Base-by-base conservation (phyloP, 2,888 invertebrate species). In the Drosophila mulleri region DNA sequence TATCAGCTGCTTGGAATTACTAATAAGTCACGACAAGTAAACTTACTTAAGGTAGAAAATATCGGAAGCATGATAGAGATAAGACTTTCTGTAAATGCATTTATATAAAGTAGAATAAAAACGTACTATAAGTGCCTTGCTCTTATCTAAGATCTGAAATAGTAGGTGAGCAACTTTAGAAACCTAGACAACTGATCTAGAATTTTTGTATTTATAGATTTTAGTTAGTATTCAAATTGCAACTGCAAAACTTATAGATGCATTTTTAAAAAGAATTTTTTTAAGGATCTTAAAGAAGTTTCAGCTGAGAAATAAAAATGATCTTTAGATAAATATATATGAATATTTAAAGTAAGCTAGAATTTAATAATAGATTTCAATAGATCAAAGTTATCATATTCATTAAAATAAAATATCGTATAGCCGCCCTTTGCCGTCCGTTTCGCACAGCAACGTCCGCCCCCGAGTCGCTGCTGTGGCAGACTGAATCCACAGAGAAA, bases 401-500 rank as follows among this genome's bases (percentile, higher is more conserved):
- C 3, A 9, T 47, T 9, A 16, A 2, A 9, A 16, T 4, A 6
- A 18, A 29, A 29, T 32, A 18, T 20, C n/a, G 48, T 62, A 48
- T 9, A 37, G 8, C 1, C 16, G 2, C 3, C 14, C 9, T n/a
- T 39, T n/a, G 18, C 9, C 53, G 8, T 42, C 20, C n/a, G 6
- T 16, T 52, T 6, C 29, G 52, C 67, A 67, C 50, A 45, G 12
- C n/a, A 66, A 66, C 65, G 67, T 80, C 80, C 73, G 66, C 60
- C 75, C 63, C 64, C 74, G 57, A 35, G 63, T 44, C 80, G 72
- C 62, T 58, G 54, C 48, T 23, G 41, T 61, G 61, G 69, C 67
- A 11, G 32, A 89, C 89, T 84, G 44, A 87, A 44, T 65, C 42
- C 42, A 39, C 42, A 41, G 12, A 37, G 41, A 32, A 75, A 79